Base-by-base conservation (phyloP, 2,797 vertebrate species). In the Psittacula derbiana region DNA sequence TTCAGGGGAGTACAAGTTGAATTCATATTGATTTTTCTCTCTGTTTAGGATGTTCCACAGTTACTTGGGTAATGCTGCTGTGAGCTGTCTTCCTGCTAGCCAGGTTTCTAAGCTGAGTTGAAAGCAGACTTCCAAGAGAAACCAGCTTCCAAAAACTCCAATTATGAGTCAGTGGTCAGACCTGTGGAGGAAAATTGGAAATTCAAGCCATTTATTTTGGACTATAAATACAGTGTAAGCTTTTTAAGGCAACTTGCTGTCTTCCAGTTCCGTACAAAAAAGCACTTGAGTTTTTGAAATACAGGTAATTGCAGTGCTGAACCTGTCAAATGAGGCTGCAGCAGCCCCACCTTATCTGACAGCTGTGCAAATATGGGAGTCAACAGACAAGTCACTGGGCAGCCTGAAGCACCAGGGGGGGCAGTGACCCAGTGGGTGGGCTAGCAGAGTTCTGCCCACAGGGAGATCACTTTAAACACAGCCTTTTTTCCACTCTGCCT, bases 31-130 rank as follows among this genome's bases (percentile, higher is more conserved):
- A 12, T 58, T 62, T 69, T 41, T 33, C 36, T 64, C 25, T 81
- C n/a, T 53, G 10, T 55, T 76, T 49, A 72, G 44, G n/a, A 49
- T 66, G 53, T 62, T 85, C 36, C 52, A 6, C 8, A 60, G 58
- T 33, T 58, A 40, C 25, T 36, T 2, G 2, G 38, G 20, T 53
- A 30, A 30, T 0, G 4, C 43, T 52, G 25, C 57, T 2, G 0
- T 57, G 38, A 82, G 38, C 58, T 3, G 0, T 43, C 55, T 60
- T 65, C 43, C 28, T 1, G 2, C n/a, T 24, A 25, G 17, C 16
- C 76, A 27, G 14, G 24, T 70, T 93, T 81, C 31, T 17, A 8
- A 55, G 53, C 76, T 66, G 50, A 80, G 47, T 4, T 80, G 83
- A 33, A 73, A 86, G 47, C 24, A 87, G 67, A 43, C 50, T 84